A percentile compares a stretch with the other conserved stretches of the same genome.
Conservation (phyloP, 2,113 vertebrate genomes). For the Aramus guarauna region DNA sequence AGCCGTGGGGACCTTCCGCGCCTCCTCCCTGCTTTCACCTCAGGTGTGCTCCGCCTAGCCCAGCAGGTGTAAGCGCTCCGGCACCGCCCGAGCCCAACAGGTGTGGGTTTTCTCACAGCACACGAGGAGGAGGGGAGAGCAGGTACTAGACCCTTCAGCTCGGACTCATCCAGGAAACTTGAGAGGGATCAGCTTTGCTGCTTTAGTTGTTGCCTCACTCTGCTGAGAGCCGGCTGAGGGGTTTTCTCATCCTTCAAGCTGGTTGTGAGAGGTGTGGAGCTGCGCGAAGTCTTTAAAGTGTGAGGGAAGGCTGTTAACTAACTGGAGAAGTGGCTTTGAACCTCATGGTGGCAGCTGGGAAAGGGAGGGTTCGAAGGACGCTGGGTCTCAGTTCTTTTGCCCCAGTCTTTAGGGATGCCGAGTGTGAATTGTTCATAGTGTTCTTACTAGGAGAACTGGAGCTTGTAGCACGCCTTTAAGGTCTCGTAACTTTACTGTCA, state of each 20-base stretch:
- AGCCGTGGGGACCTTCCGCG: rapidly evolving
- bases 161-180: rapidly evolving
- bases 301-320: rapidly evolving
- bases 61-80: rapidly evolving
- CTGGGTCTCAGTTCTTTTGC: rapidly evolving
- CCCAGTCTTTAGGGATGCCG: rapidly evolving
- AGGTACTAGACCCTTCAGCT: rapidly evolving
- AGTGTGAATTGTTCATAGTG: rapidly evolving
- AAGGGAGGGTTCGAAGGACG: rapidly evolving
- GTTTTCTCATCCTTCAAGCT: rapidly evolving
- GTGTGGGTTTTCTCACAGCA: neutral
- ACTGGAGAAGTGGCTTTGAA: neutral
- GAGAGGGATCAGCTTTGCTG: rapidly evolving
- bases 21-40: rapidly evolving
- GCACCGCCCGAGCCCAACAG: rapidly evolving
- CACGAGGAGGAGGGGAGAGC: too few species aligned
- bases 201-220: neutral
- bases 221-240: rapidly evolving
- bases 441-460: rapidly evolving
- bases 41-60: rapidly evolving
- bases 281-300: rapidly evolving
- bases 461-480: rapidly evolving
- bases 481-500: rapidly evolving
- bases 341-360: rapidly evolving
- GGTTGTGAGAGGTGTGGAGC: rapidly evolving